These are phyloP conservation scores for Ochropleura leucogaster DNA, from an alignment of 2,888 invertebrate genomes.

Conservation along the genomic window DNA sequence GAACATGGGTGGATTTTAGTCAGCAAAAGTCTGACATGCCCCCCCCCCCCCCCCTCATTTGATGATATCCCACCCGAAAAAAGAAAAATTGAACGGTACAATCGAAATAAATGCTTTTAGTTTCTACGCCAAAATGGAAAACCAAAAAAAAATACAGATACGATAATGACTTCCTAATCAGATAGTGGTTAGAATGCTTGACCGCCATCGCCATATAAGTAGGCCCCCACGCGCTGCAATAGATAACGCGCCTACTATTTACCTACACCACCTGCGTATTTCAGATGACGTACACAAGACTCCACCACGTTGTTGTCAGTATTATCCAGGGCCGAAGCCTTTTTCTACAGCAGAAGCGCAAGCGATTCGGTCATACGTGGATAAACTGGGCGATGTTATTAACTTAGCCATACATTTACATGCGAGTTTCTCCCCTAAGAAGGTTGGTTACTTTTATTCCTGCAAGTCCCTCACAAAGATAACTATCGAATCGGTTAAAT, in stretches of 20 bases:
- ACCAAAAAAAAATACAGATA: conserved; percentile 22
- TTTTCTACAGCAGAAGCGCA: conserved; percentile 83
- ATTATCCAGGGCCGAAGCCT: conserved; percentile 82
- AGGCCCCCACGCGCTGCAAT: conserved; percentile 8
- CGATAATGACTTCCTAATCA: conserved; percentile 29
- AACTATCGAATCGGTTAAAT: not conserved
- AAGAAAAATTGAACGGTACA: no score
- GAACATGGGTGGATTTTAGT: no score
- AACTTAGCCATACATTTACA: conserved; percentile 84
- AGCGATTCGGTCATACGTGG: conserved; percentile 81
- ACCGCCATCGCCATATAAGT: conserved; percentile 12
- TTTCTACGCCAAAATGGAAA: conserved; percentile 23
- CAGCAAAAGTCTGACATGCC: no score
- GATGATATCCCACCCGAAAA: no score
- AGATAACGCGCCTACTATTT: conserved; percentile 32
- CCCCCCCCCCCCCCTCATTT: no score
- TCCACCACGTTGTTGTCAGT: conserved; percentile 83
- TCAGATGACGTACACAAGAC: conserved; percentile 83
- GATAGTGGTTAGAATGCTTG: conserved; percentile 39
- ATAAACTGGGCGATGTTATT: conserved; percentile 76
- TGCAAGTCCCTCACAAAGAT: not conserved
- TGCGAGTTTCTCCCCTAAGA: conserved; percentile 83
- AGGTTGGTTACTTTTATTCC: conserved; percentile 67
- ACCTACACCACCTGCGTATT: conserved; percentile 35
- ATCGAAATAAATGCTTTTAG: no score